phyloP scores from a whole-genome alignment of 1,140 invertebrate genomes.

The Triops longicaudatus region DNA sequence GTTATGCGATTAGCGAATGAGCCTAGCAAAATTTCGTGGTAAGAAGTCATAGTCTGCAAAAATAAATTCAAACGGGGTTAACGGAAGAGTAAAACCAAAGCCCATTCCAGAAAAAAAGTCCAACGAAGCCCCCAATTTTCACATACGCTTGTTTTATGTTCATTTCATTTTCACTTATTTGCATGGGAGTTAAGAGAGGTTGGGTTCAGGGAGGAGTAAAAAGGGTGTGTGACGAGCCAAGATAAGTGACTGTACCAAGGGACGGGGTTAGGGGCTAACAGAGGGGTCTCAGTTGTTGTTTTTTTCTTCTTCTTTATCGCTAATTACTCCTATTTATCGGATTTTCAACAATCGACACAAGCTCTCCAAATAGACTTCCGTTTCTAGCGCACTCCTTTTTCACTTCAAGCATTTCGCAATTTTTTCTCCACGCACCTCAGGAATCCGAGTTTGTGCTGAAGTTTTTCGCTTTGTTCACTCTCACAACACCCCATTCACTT shows the following conservation, averaged over 20 bases:
- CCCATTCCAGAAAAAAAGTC: neutral
- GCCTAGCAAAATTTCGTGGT: neutral
- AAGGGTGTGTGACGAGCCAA: neutral
- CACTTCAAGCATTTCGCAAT: neutral
- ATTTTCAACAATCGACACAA: too few species aligned
- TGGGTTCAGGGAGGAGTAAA: neutral
- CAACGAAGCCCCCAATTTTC: neutral
- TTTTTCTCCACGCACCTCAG: neutral
- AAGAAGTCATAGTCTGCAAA: neutral
- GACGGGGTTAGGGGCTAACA: neutral
- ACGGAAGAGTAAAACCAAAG: neutral
- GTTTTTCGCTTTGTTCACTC: neutral
- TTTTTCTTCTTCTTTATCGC: neutral
- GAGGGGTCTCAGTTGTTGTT: neutral
- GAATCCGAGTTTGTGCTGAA: conserved; percentile 6
- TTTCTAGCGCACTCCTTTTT: neutral
- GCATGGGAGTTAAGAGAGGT: neutral
- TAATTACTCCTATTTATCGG: neutral
- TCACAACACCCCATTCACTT: neutral
- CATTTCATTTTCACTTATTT: conserved; percentile 8
- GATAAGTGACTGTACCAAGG: neutral
- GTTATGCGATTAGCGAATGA: neutral
- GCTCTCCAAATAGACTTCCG: neutral
- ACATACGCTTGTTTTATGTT: neutral
- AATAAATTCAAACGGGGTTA: neutral